phyloP scores from a whole-genome alignment of 2,888 invertebrate species.

The Melanotus villosus region DNA sequence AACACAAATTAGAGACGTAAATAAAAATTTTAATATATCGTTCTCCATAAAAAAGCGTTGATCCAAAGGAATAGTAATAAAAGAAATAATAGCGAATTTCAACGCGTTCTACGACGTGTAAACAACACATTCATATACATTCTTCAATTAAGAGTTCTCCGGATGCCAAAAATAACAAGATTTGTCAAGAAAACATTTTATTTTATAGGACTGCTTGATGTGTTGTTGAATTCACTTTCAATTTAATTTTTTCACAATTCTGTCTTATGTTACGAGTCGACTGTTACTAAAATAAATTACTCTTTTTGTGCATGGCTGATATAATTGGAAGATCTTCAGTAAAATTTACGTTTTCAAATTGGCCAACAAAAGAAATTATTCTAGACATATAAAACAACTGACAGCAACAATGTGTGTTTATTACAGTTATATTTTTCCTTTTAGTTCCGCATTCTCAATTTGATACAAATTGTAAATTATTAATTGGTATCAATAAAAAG shows the following conservation, averaged over 20 bases:
- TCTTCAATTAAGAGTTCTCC: slow-evolving; percentile 52
- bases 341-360: too few species aligned
- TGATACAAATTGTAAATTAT: too few species aligned
- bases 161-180: slow-evolving; percentile 52
- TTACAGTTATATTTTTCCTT: too few species aligned
- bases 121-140: slow-evolving; percentile 51
- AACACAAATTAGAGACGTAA: slow-evolving; percentile 29
- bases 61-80: slow-evolving; percentile 38
- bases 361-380: too few species aligned
- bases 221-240: slow-evolving; percentile 33
- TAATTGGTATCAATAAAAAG: too few species aligned
- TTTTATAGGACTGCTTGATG: slow-evolving; percentile 34
- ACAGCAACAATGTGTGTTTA: too few species aligned
- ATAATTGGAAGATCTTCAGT: too few species aligned
- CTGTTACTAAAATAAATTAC: background rate
- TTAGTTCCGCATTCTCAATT: too few species aligned
- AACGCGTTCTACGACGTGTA: slow-evolving; percentile 49
- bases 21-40: slow-evolving; percentile 37
- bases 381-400: too few species aligned
- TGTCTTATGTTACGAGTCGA: background rate
- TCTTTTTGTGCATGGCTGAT: background rate
- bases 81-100: slow-evolving; percentile 50
- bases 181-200: slow-evolving; percentile 51
- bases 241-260: slow-evolving; percentile 26
- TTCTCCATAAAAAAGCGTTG: slow-evolving; percentile 29